These are phyloP conservation scores for Nemurella pictetii DNA, from an alignment of 2,888 invertebrate genomes.

Conservation along the genomic window DNA sequence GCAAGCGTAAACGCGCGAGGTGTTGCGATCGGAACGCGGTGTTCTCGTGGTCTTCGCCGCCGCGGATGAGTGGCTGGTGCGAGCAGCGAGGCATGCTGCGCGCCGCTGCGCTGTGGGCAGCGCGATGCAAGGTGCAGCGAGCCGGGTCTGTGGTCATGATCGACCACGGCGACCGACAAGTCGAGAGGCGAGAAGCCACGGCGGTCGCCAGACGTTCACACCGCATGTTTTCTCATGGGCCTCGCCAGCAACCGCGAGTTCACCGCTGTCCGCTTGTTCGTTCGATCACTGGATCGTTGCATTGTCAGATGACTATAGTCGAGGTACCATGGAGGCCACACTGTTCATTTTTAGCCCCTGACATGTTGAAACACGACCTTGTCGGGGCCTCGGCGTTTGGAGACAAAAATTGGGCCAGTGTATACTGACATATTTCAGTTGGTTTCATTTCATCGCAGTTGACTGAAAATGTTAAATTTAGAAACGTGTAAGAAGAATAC, in stretches of 20 bases:
- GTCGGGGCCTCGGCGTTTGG: background rate
- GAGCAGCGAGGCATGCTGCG: background rate
- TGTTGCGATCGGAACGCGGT: background rate
- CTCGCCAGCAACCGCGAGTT: background rate
- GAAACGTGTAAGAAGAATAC: background rate
- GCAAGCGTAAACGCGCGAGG: no score
- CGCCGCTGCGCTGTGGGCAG: background rate
- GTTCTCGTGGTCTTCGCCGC: background rate
- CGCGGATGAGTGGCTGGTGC: background rate
- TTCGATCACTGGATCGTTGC: no score
- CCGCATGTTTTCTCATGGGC: background rate
- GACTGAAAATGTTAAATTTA: background rate
- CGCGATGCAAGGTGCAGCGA: background rate
- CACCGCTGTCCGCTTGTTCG: no score
- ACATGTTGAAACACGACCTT: no score
- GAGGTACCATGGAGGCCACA: no score
- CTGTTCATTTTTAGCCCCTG: no score
- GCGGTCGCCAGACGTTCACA: no score
- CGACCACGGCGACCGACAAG: background rate
- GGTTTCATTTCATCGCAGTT: background rate
- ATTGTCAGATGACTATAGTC: no score
- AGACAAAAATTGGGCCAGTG: no score
- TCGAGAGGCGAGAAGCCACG: no score
- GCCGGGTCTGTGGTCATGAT: background rate
- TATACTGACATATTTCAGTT: background rate